Conservation (phyloP, 2,113 vertebrate species). For the Psettodes erumei region DNA sequence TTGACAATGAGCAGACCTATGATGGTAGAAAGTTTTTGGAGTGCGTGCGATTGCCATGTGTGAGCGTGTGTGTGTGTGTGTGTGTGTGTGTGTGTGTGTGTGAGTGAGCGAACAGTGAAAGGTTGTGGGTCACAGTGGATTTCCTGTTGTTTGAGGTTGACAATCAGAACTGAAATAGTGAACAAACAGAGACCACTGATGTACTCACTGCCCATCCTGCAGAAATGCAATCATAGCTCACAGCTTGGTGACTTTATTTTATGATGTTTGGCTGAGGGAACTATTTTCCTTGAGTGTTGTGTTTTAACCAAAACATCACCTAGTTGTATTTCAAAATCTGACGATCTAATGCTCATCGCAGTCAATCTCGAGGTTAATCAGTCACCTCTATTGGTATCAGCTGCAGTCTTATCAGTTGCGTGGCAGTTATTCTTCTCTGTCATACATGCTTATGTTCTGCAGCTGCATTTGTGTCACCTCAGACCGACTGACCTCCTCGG, state of each 20-base stretch:
- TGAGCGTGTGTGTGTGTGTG: conserved; percentile 4
- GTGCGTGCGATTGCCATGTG: conserved; percentile 5
- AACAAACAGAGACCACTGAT: conserved; percentile 65
- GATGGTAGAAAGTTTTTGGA: conserved; percentile 6
- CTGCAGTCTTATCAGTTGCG: neutral
- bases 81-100: conserved; percentile 23
- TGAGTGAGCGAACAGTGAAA: conserved; percentile 69
- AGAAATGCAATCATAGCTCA: conserved; percentile 15
- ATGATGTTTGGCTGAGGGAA: neutral
- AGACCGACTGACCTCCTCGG: conserved; percentile 6
- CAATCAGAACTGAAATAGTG: conserved; percentile 75
- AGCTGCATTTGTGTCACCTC: conserved; percentile 8
- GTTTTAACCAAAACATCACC: neutral
- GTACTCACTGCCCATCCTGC: conserved; percentile 8
- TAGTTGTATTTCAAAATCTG: neutral
- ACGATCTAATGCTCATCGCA: conserved; percentile 7
- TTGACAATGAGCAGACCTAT: neutral
- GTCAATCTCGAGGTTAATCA: conserved; percentile 25
- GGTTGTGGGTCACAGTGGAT: conserved; percentile 77
- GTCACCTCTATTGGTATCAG: neutral
- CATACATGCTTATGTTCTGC: neutral
- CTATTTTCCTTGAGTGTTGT: neutral
- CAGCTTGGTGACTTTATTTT: neutral
- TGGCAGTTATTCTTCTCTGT: neutral
- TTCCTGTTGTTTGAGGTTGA: conserved; percentile 83